phyloP scores from a whole-genome alignment of 1,140 invertebrate genomes.

The Drosophila carrolli region DNA sequence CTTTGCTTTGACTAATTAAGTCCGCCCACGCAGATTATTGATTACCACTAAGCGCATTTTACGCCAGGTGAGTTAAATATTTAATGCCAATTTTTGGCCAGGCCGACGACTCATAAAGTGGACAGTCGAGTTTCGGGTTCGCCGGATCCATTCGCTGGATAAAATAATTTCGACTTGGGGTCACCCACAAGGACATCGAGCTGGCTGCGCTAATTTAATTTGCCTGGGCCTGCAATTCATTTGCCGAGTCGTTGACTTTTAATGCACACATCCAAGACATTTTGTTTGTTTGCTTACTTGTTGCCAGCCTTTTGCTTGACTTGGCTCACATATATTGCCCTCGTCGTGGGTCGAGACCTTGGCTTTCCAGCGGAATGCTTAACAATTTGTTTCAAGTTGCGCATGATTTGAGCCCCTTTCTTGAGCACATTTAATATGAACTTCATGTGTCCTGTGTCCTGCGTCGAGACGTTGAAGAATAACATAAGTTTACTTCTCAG shows the following conservation, averaged over 20 bases:
- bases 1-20: constrained; percentile 33
- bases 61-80: constrained; percentile 34
- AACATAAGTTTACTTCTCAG: not conserved
- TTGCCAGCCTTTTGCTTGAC: constrained; percentile 64
- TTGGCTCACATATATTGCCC: constrained; percentile 42
- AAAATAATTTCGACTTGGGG: constrained; percentile 28
- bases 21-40: constrained; percentile 33
- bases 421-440: constrained; percentile 39
- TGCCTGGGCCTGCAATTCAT: constrained; percentile 76
- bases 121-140: constrained; percentile 12
- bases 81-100: constrained; percentile 13
- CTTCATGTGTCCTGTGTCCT: not conserved
- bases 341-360: constrained; percentile 23
- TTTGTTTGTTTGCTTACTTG: constrained; percentile 62
- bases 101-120: constrained; percentile 33
- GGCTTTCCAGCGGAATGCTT: constrained; percentile 41
- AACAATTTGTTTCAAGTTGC: constrained; percentile 53
- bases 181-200: constrained; percentile 39
- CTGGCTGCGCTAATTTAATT: constrained; percentile 70
- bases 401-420: constrained; percentile 33
- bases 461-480: not conserved
- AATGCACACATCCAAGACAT: constrained; percentile 72
- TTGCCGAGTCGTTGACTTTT: constrained; percentile 76
- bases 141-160: not conserved
- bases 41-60: constrained; percentile 25